Evolutionary conservation across 1,140 invertebrate species (phyloP), one percentile per base, ranked within the genome.

Genomic region (Ceratina japonica): DNA sequence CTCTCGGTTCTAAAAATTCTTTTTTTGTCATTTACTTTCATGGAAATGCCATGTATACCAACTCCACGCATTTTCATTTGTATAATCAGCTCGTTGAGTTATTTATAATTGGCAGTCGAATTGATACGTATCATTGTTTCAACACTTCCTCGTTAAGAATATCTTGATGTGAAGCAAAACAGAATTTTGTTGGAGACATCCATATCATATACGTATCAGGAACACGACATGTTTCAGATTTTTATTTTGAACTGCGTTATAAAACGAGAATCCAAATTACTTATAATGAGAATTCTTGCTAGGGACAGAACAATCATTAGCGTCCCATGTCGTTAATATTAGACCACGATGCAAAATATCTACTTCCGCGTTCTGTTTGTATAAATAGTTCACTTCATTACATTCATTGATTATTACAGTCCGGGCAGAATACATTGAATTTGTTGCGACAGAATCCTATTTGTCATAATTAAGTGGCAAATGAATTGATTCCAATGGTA

Each of bases 191-290:
- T 37, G 7, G 37, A 37, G 7, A 37, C 7, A 37, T 7, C 2
- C 3, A 7, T 7, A 37, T 37, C 7, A 37, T 37, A 2, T 37
- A 3, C 37, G 37, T 37, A 7, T 44, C 37, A 20, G 49, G 15
- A 20, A 56, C 10, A 0, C 13, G 3, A 56, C n/a, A 5, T 4
- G 18, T 64, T 51, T 15, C 27, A 15, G 0, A 5, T 16, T 10
- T 15, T 31, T 52, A 31, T 3, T 22, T 3, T 15, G 13, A 3
- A 44, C 62, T 16, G n/a, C 18, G 18, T 44, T 24, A 77, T 63
- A 52, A 71, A 77, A 78, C 64, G 58, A 69, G 64, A 65, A 79
- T 27, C 70, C 54, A 74, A 79, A 74, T 74, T 79, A 66, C 61
- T 52, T 22, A 27, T 49, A 61, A 79, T 22, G 70, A 79, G 77